Conservation (phyloP, 2,888 invertebrate genomes). For the Scelioninae gen. 1 region DNA sequence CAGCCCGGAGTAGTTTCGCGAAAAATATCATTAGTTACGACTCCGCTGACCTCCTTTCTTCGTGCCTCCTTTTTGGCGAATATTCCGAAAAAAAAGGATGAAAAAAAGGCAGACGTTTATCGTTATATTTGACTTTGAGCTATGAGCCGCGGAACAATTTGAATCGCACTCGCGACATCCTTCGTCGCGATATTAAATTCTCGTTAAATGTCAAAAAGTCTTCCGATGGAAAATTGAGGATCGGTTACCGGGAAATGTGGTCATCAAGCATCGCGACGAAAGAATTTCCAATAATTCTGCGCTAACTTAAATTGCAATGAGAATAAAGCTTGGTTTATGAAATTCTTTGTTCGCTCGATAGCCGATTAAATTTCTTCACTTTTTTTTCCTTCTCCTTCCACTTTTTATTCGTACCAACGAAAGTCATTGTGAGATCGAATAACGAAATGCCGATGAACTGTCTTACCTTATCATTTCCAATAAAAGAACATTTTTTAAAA, state of each 20-base stretch:
- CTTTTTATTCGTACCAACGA: slow-evolving; percentile 21
- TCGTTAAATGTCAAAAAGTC: slow-evolving; percentile 37
- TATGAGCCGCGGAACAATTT: slow-evolving; percentile 10
- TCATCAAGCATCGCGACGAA: slow-evolving; percentile 49
- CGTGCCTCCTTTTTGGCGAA: slow-evolving; percentile 9
- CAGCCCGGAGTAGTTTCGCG: slow-evolving; percentile 39
- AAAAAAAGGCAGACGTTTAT: slow-evolving; percentile 23
- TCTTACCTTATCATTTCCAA: slow-evolving; percentile 29
- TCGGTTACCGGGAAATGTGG: slow-evolving; percentile 47
- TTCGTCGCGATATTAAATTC: slow-evolving; percentile 53
- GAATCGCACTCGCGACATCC: slow-evolving; percentile 8
- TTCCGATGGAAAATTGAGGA: slow-evolving; percentile 43
- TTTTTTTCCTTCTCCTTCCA: no score
- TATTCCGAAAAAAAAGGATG: no score
- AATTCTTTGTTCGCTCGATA: slow-evolving; percentile 46
- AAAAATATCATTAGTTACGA: slow-evolving; percentile 51
- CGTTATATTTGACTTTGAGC: slow-evolving; percentile 38
- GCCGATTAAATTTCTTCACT: slow-evolving; percentile 45
- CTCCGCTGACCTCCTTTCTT: slow-evolving; percentile 11
- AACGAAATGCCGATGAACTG: slow-evolving; percentile 37
- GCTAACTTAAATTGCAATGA: slow-evolving; percentile 54
- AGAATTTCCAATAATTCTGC: slow-evolving; percentile 64
- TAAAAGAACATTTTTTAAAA: no score
- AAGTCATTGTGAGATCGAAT: slow-evolving; percentile 29
- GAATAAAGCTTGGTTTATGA: slow-evolving; percentile 54